phyloP scores from a whole-genome alignment of 2,888 invertebrate genomes.

The Machimus atricapillus region DNA sequence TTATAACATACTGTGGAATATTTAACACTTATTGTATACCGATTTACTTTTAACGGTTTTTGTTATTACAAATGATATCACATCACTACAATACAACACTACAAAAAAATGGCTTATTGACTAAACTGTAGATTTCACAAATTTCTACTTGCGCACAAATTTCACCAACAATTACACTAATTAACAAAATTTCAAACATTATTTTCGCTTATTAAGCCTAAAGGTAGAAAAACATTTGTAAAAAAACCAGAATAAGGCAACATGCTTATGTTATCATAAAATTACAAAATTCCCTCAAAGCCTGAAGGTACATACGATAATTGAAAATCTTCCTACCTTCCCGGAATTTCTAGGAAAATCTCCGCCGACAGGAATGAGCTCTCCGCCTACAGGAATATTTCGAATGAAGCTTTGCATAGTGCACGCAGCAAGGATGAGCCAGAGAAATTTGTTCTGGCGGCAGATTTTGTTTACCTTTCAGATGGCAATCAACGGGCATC shows the following conservation, averaged over 20 bases:
- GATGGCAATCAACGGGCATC: slow-evolving; percentile 9
- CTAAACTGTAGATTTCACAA: not conserved
- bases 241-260: not conserved
- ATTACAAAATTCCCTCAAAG: not conserved
- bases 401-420: not conserved
- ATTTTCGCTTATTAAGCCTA: not conserved
- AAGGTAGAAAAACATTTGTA: not conserved
- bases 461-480: not conserved
- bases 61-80: not conserved
- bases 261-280: not conserved
- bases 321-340: not conserved
- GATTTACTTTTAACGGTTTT: too few species aligned
- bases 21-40: too few species aligned
- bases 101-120: not conserved
- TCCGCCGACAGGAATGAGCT: not conserved
- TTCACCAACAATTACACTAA: not conserved
- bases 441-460: not conserved
- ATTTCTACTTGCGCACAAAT: not conserved
- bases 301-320: not conserved
- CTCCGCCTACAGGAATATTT: not conserved
- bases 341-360: not conserved
- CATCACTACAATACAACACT: not conserved
- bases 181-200: not conserved
- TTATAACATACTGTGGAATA: too few species aligned
- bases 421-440: not conserved